Evolutionary conservation across 2,797 vertebrate species (phyloP), one percentile per base, ranked within the genome.

Genomic region (Fistularia commersonii): DNA sequence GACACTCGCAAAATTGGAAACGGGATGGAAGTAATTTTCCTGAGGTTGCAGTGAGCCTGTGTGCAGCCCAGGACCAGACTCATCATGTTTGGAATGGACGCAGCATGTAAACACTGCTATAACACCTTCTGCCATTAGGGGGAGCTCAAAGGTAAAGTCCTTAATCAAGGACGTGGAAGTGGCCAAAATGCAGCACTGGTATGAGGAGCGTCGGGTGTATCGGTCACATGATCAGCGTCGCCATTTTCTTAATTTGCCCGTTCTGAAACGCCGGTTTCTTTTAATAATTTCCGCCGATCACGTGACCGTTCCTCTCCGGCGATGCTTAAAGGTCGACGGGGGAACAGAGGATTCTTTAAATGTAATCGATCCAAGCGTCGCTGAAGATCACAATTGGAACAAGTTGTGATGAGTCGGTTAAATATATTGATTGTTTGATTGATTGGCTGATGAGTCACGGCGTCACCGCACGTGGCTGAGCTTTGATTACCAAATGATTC

Each of bases 61-160:
- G 56, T 32, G 46, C 12, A 41, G 32, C 51, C 57, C 35, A 32
- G 14, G 51, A 36, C 35, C 2, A 36, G 6, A 10, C 55, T 4
- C 23, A 23, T 11, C 39, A 41, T 41, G 39, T 63, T 47, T 32
- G 43, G 35, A 44, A 33, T 57, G 41, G 46, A 41, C 47, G 47
- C 36, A 56, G 12, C 53, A 64, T 39, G 11, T 37, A 51, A 15
- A 58, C 48, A 41, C 43, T 81, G 84, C 68, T 74, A 69, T 83
- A 59, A 80, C 61, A 39, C 45, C 54, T 62, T 77, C 57, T 48
- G 52, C 85, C 87, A 87, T 83, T 11, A 77, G 87, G 76, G 83
- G 87, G 87, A 82, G 85, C 84, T 83, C 82, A 81, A 80, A 85
- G 79, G 72, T 79, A 85, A 82, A 53, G 37, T 38, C 37, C 8